Evolutionary conservation across 2,797 vertebrate genomes (phyloP), one percentile per base, ranked within the genome.

Genomic region (Scolopax rusticola): DNA sequence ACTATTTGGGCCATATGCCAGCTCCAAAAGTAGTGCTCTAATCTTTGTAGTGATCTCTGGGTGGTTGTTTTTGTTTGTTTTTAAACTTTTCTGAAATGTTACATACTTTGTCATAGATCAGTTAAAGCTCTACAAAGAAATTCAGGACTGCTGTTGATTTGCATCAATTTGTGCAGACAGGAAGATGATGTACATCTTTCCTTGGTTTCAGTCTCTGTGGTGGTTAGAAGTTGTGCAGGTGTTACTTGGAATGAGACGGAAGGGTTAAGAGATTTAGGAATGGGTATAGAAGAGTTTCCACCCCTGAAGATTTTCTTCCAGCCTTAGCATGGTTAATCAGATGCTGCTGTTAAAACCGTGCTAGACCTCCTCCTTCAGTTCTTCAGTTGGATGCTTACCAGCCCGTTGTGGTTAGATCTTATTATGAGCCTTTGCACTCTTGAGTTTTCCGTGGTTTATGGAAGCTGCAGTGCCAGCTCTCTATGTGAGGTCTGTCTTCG

Each of bases 351-450:
- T 56, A 80, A 56, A 95, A 8, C 64, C 36, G 43, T 92, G 67
- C 77, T 96, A 87, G 88, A 90, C 51, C 77, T 95, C 53, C 85
- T 93, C 36, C 68, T 89, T 95, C 51, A 84, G 63, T 43, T 96
- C 68, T 89, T 94, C 51, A 84, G 60, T 43, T 96, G 94, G 93
- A 96, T 65, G 77, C 84, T 67, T 87, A 78, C 92, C 96, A 96
- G 92, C 70, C 84, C 78, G 64, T 65, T 93, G 96, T 94, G 95
- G 93, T 97, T 96, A 92, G 84, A 90, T 93, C 68, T 95, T 47
- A 57, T 77, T 93, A 68, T 83, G 38, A 96, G 90, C 56, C 81
- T 92, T 96, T 93, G 75, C 90, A 94, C 93, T 95, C 70, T 54
- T 0, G 45, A 80, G 71, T 84, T 95, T 60, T 84, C 73, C 3